phyloP scores from a whole-genome alignment of 2,888 invertebrate species.

The Phyto melanocephala region DNA sequence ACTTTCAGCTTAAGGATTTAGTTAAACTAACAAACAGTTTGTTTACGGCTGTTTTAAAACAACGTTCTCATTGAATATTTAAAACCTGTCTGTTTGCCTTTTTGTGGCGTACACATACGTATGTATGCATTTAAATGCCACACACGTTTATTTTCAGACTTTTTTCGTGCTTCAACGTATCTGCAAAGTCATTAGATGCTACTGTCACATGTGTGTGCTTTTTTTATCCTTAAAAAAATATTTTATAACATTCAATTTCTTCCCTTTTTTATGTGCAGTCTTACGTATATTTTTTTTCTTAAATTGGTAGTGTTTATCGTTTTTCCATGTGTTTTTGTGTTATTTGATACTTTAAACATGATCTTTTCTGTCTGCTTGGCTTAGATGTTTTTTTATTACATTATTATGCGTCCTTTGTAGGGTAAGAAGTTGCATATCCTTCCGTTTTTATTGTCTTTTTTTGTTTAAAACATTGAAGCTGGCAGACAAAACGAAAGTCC shows the following conservation, averaged over 20 bases:
- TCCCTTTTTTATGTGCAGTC: neutral
- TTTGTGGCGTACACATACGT: neutral
- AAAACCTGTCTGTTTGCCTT: neutral
- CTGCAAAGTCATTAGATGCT: neutral
- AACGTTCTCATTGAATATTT: neutral
- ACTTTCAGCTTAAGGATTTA: too few relatives aligned
- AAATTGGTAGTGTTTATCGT: neutral
- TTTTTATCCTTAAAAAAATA: neutral
- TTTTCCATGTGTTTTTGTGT: neutral
- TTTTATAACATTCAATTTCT: neutral
- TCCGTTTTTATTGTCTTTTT: too few relatives aligned
- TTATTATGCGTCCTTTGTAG: neutral
- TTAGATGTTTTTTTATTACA: neutral
- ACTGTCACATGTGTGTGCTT: neutral
- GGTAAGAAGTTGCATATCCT: too few relatives aligned
- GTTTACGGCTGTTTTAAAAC: too few relatives aligned
- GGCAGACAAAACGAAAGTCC: too few relatives aligned
- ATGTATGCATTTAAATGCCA: neutral
- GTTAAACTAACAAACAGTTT: too few relatives aligned
- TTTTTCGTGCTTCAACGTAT: neutral
- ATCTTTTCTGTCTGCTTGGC: neutral
- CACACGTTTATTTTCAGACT: neutral
- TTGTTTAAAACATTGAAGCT: too few relatives aligned
- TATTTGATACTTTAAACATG: neutral
- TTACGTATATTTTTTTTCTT: neutral